Evolutionary conservation across 1,140 invertebrate genomes (phyloP).

Genomic region (Drosophila azteca): DNA sequence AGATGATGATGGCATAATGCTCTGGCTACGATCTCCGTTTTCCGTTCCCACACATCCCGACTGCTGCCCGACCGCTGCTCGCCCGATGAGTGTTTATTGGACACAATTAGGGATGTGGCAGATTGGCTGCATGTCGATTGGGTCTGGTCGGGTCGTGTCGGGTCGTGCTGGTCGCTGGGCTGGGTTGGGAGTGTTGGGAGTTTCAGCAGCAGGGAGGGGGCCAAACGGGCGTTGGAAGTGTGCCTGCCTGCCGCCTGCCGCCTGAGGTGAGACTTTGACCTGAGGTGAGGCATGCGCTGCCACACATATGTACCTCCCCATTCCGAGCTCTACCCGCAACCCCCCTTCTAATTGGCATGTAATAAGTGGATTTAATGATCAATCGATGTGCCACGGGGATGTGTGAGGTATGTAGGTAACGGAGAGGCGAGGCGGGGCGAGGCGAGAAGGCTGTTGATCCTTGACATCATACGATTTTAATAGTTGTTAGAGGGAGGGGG

Average conservation of each 20-base stretch:
- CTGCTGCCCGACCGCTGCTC: slow-evolving; percentile 6
- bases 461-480: too few species aligned
- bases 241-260: slow-evolving; percentile 31
- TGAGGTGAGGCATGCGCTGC: slow-evolving; percentile 39
- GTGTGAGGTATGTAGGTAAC: not conserved
- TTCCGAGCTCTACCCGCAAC: slow-evolving; percentile 9
- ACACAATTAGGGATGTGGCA: slow-evolving; percentile 77
- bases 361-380: slow-evolving; percentile 21
- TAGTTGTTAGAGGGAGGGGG: too few species aligned
- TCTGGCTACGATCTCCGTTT: slow-evolving; percentile 41
- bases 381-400: slow-evolving; percentile 7
- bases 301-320: slow-evolving; percentile 9
- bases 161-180: slow-evolving; percentile 13
- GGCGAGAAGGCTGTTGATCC: too few species aligned
- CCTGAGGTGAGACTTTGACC: slow-evolving; percentile 33
- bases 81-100: slow-evolving; percentile 74
- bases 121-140: slow-evolving; percentile 64
- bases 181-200: slow-evolving; percentile 10
- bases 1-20: slow-evolving; percentile 80
- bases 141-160: slow-evolving; percentile 26
- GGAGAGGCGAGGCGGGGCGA: too few species aligned
- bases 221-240: slow-evolving; percentile 57
- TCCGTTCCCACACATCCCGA: slow-evolving; percentile 41
- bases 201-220: slow-evolving; percentile 24
- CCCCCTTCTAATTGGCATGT: slow-evolving; percentile 26